Base-by-base conservation (phyloP, 2,888 invertebrate species). In the Rhingia rostrata region DNA sequence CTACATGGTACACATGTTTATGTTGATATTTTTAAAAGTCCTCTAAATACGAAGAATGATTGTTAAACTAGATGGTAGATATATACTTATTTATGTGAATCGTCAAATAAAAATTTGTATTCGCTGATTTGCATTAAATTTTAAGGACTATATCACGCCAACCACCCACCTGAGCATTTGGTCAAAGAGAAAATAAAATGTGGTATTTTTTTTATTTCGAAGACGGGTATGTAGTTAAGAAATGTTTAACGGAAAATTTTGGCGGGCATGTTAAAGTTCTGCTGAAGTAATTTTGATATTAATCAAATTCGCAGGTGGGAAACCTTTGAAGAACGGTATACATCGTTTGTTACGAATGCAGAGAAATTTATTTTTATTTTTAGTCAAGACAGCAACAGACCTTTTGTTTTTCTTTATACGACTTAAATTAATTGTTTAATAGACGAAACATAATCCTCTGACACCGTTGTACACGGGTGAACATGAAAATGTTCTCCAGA, bases 111-210 rank as follows among this genome's bases (percentile, higher is more conserved):
- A 53, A 6, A 33, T 43, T 30, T 12, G 30, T 45, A 47, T 30
- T 47, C 22, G 49, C 10, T 61, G 41, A 54, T 53, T 54, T 35
- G 33, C 53, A 72, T 53, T 39, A 60, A 41, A 35, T 39, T 30
- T 63, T 72, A 37, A 43, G 72, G 61, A 61, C 60, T 41, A 39
- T 51, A 22, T 51, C 49, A 51, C 9, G n/a, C n/a, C n/a, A n/a
- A 60, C 49, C 70, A n/a, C 60, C 60, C 60, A 70, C 60, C 5
- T 33, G 60, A 37, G 37, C 22, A 47, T 12, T 6, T 22, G 14
- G 30, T 22, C 22, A 4, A 9, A 45, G 14, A 35, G 53, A 30
- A 35, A 32, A 41, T 32, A 39, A 12, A 12, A 51, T 32, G 32
- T 7, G 22, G 9, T 7, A 0, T 32, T 35, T 41, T 51, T 33